phyloP scores from a whole-genome alignment of 2,797 vertebrate species.

The Galaxias olidus region DNA sequence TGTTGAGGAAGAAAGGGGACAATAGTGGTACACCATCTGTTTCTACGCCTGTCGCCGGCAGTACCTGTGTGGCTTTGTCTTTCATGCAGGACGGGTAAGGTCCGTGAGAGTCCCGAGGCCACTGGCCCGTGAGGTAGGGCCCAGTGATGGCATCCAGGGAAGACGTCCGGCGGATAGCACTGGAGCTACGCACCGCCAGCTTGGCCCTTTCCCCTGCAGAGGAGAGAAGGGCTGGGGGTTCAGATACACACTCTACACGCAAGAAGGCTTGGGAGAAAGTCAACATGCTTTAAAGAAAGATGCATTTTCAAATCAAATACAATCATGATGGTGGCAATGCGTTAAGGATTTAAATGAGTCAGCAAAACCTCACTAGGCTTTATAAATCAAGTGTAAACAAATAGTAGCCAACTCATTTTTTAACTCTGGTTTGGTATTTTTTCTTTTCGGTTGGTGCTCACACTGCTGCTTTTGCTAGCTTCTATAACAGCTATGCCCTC shows the following conservation, averaged over 20 bases:
- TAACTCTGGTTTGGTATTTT: no score
- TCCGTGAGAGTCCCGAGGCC: conserved; percentile 90
- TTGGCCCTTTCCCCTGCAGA: conserved; percentile 86
- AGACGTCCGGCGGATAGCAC: conserved; percentile 88
- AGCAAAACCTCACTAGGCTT: no score
- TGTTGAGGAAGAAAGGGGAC: neutral
- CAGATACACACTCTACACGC: neutral
- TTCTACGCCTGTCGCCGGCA: no score
- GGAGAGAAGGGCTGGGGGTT: conserved; percentile 42
- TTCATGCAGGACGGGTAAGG: conserved; percentile 93
- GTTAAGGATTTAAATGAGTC: no score
- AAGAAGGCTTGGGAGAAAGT: neutral
- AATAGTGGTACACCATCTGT: neutral
- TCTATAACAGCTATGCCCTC: no score
- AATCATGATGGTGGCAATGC: no score
- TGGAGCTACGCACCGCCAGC: conserved; percentile 83
- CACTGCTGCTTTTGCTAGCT: no score
- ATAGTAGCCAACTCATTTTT: no score
- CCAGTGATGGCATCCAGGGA: conserved; percentile 94
- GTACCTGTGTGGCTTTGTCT: conserved; percentile 98
- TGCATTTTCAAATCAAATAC: no score
- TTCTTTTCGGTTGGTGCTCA: no score
- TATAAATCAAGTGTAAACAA: no score
- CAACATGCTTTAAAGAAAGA: neutral
- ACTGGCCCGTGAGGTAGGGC: conserved; percentile 95